Evolutionary conservation across 2,888 invertebrate species (phyloP).

Genomic region (Drosophila atripex): DNA sequence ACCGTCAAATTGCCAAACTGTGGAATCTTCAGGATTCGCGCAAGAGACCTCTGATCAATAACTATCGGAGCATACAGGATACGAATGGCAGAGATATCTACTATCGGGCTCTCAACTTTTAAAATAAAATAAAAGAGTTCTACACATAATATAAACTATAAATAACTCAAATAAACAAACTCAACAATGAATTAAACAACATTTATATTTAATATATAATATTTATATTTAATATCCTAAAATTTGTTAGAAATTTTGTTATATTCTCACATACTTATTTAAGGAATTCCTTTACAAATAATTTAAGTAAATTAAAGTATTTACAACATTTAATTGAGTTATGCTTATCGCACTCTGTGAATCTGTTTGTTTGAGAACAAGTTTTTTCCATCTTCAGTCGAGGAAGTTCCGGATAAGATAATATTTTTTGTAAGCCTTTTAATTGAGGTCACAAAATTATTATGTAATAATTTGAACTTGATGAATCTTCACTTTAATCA

Average conservation of each 20-base stretch:
- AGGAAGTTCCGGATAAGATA: slow-evolving; percentile 16
- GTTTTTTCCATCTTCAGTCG: neutral
- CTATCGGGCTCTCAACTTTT: slow-evolving; percentile 14
- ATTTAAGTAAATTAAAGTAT: neutral
- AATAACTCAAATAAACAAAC: too few species aligned
- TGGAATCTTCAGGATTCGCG: slow-evolving; percentile 51
- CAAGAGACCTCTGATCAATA: slow-evolving; percentile 41
- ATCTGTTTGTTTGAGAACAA: slow-evolving; percentile 16
- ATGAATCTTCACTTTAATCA: neutral
- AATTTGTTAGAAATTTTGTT: neutral
- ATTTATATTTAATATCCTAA: neutral
- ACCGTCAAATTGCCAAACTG: slow-evolving; percentile 52
- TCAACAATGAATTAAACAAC: too few species aligned
- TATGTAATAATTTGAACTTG: slow-evolving; percentile 1
- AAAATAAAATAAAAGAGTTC: neutral
- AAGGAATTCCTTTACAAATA: neutral
- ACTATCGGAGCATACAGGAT: slow-evolving; percentile 51
- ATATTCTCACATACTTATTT: too few species aligned
- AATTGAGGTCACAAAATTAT: slow-evolving; percentile 8
- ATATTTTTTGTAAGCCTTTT: neutral
- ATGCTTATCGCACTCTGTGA: neutral
- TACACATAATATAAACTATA: too few species aligned
- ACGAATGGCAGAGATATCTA: slow-evolving; percentile 50
- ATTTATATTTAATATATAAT: too few species aligned
- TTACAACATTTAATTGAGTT: slow-evolving; percentile 13